Evolutionary conservation across 2,113 vertebrate species (phyloP), one percentile per base, ranked within the genome.

Genomic region (Hypomesus transpacificus): DNA sequence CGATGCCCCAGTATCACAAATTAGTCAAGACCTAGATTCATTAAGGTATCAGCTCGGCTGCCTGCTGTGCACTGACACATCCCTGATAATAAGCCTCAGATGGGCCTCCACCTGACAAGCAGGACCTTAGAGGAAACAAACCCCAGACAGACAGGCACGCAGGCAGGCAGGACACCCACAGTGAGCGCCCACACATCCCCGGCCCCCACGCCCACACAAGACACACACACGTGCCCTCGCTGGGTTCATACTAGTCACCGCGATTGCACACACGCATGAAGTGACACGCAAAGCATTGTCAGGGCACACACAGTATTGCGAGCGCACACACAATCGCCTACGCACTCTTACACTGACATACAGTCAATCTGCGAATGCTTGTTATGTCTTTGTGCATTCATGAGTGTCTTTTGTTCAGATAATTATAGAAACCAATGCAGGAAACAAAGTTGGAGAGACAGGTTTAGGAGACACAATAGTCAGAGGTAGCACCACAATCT

Each of bases 21-120:
- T 95, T 96, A 95, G 92, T 82, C 67, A 76, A 82, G 91, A 86
- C 89, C 92, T 83, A 80, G 87, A 93, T 94, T 93, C 90, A 89
- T 94, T 94, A 95, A 93, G 93, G 92, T 89, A 14, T 86, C 78
- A 85, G 82, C 72, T 88, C 90, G 89, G 80, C 82, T 58, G 85
- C 90, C 91, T 90, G 87, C 66, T 20, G 80, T 88, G 88, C 89
- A 87, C 90, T 91, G 88, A 88, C 89, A 91, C 89, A 69, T 75
- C 69, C 63, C 75, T 87, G 39, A 7, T 86, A 90, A 92, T 92
- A 93, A 93, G 90, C 78, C 84, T 79, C 77, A 66, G 92, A 93
- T 91, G 87, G 85, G 83, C 74, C 65, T 46, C 71, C 79, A 77
- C 66, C 83, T 81, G 83, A 82, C 82, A 80, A 53, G 52, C 67